Base-by-base conservation (phyloP, 2,797 vertebrate species). In the Otus scops region DNA sequence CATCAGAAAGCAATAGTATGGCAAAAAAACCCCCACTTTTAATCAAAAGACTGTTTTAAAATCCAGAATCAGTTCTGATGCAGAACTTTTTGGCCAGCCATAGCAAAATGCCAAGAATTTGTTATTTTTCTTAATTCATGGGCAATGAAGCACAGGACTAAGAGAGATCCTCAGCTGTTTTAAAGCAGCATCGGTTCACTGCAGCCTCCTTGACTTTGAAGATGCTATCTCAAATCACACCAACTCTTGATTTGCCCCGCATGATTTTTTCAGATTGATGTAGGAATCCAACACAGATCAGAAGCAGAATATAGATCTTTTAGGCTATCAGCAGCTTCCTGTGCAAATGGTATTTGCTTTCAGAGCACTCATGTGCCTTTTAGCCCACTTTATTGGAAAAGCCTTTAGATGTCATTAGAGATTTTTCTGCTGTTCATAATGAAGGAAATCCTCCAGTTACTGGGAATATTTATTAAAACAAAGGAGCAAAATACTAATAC, bases 391-490 rank as follows among this genome's bases (percentile, higher is more conserved):
- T 95, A 97, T 89, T 92, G 95, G 67, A 91, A 95, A 95, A 93
- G 84, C 67, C 91, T 95, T 94, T 70, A 93, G 86, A 92, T 96
- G 88, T 60, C 92, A 89, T 89, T 91, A 91, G 88, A 96, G 70
- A 92, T 96, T 97, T 51, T 81, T 88, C 91, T 94, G 80, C 60
- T 79, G 36, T 36, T 95, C 75, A 87, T 96, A 94, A 94, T 92
- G 70, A 93, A 97, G 91, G 70, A 95, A 97, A 91, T 92, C 86
- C 86, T 89, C 80, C 51, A 79, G 93, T 96, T 93, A 96, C 93
- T 76, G 12, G 92, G 74, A 87, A 93, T 93, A 92, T 87, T 95
- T 96, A 93, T 97, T 95, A 89, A 96, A 92, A 95, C 68, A 94
- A 95, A 90, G 68, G 26, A 93, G 60, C 48, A 92, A 95, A 95